phyloP scores from a whole-genome alignment of 2,113 vertebrate genomes.

The Corythornis vintsioides region DNA sequence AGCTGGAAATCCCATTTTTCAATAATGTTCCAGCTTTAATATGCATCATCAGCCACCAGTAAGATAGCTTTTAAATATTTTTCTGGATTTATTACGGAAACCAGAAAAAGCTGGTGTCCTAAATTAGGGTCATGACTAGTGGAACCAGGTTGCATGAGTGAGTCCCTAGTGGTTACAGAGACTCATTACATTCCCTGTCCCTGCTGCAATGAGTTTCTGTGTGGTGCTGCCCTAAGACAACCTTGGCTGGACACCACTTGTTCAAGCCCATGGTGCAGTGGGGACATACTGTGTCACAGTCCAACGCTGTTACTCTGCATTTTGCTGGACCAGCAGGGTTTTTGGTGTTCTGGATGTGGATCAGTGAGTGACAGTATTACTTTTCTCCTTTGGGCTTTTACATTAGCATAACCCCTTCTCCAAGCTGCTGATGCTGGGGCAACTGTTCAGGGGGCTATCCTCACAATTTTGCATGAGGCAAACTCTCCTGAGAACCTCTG shows the following conservation, averaged over 20 bases:
- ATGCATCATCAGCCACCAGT: background rate
- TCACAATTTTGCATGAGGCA: background rate
- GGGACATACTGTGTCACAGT: background rate
- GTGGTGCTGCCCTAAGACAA: background rate
- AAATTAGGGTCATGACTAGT: background rate
- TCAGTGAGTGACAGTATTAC: background rate
- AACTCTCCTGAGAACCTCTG: background rate
- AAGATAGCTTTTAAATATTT: background rate
- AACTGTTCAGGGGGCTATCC: background rate
- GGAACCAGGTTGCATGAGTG: background rate
- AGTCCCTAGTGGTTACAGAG: background rate
- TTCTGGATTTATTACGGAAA: background rate
- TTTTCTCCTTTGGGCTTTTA: background rate
- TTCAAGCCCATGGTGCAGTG: background rate
- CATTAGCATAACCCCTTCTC: background rate
- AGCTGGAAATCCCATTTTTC: background rate
- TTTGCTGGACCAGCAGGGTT: rapidly evolving
- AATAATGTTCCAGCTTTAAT: background rate
- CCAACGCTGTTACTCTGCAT: background rate
- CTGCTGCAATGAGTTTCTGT: background rate
- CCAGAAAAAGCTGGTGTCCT: background rate
- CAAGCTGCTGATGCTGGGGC: background rate
- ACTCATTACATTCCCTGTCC: background rate
- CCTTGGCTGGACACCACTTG: background rate
- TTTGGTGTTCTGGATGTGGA: background rate